Conservation (phyloP, 2,797 vertebrate genomes). For the Pristis pectinata region DNA sequence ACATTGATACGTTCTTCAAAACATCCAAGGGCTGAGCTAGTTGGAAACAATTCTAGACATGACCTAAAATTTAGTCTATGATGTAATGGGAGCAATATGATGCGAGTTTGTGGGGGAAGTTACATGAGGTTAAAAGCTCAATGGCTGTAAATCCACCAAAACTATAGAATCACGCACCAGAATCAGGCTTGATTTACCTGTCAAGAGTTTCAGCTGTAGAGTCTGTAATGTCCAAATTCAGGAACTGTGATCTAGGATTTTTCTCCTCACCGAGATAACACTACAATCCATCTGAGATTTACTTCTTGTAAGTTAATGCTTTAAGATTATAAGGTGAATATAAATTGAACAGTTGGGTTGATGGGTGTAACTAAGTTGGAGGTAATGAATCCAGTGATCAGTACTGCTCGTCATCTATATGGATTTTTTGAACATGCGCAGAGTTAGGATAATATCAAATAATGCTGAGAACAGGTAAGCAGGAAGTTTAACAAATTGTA, state of each 20-base stretch:
- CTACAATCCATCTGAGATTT: background rate
- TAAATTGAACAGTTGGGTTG: background rate
- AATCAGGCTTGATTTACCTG: background rate
- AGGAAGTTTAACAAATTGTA: background rate
- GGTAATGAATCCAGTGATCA: background rate
- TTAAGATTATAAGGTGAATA: background rate
- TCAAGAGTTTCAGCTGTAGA: background rate
- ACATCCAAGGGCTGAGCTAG: background rate
- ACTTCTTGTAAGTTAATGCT: background rate
- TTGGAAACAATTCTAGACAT: background rate
- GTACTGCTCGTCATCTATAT: background rate
- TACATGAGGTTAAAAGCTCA: background rate
- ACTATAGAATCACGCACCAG: background rate
- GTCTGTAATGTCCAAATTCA: background rate
- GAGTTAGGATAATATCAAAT: background rate
- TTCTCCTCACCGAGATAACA: background rate
- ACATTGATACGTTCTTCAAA: background rate
- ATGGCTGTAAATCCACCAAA: background rate
- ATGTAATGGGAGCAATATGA: background rate
- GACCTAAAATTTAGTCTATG: background rate
- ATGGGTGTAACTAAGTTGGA: background rate
- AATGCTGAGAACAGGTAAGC: background rate
- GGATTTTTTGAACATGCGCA: no score
- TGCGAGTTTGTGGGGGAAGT: background rate
- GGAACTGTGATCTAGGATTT: background rate